Base-by-base conservation (phyloP, 2,797 vertebrate species). In the Bucorvus abyssinicus region DNA sequence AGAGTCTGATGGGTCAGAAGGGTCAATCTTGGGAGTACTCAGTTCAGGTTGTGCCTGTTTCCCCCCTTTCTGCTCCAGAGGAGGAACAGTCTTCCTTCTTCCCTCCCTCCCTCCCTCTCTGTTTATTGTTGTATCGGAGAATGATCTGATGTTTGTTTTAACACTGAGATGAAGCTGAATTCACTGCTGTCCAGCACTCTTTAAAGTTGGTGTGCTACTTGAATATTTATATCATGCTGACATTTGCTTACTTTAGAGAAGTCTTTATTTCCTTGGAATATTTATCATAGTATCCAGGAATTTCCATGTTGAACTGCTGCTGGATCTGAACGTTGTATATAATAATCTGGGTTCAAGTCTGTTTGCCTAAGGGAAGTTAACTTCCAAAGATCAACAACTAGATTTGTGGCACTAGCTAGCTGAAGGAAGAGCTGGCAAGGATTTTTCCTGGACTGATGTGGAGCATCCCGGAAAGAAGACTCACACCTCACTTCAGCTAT, bases 231-330 rank as follows among this genome's bases (percentile, higher is more conserved):
- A 50, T 91, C 81, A 69, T 63, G 36, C 53, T 96, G 95, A 95
- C 93, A 63, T 87, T 90, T 93, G 95, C 90, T 95, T 95, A 94
- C 2, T 4, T 93, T 96, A 90, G 61, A 74, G 86, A 82, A 93
- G 53, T 69, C 85, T 96, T 95, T 95, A 91, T 97, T 96, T 96
- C 95, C 91, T 94, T 93, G 90, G 84, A 95, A 67, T 94, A 95
- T 94, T 92, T 95, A 70, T 94, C 91, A 90, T 27, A 81, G 32
- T 84, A 90, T 88, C 47, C 47, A 67, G 70, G 74, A 94, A 95
- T 95, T 95, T 93, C 85, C 78, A 87, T 69, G 78, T 52, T 93
- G 81, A 86, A 78, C 71, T 88, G 91, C 78, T 89, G 80, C 68
- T 91, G 70, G 68, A 90, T 89, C 77, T 94, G 57, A 86, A 60